phyloP scores from a whole-genome alignment of 2,113 vertebrate species.

The Nyctibius bracteatus region DNA sequence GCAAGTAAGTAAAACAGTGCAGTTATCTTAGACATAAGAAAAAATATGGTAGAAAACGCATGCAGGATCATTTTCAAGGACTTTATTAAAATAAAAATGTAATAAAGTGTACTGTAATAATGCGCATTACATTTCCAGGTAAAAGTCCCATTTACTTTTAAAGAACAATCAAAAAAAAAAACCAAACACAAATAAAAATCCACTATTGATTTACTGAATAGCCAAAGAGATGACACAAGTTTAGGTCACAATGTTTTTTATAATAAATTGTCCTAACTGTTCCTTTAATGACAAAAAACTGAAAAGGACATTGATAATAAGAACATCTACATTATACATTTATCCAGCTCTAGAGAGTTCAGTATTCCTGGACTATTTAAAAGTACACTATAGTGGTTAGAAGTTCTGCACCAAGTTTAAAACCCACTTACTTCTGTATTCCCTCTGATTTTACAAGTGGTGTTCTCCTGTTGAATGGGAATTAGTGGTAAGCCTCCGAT shows the following conservation, averaged over 20 bases:
- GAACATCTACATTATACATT: not conserved
- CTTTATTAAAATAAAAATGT: not conserved
- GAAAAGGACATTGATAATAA: not conserved
- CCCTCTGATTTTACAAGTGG: slow-evolving; percentile 2
- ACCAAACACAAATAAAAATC: not conserved
- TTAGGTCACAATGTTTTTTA: not conserved
- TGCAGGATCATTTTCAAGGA: not conserved
- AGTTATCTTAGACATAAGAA: not conserved
- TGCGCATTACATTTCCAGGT: not conserved
- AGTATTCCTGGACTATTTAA: not conserved
- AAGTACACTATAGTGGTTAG: not conserved
- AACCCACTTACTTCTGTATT: slow-evolving; percentile 64
- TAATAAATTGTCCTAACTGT: not conserved
- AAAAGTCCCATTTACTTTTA: not conserved
- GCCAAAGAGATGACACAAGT: not conserved
- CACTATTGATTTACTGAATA: not conserved
- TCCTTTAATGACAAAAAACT: not conserved
- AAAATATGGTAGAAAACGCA: not conserved
- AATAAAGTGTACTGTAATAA: not conserved
- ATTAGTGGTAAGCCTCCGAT: slow-evolving; percentile 74
- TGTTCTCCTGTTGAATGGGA: slow-evolving; percentile 73
- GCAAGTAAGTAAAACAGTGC: not conserved
- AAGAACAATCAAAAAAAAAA: not conserved
- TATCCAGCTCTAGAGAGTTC: not conserved
- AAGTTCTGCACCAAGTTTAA: not conserved